Conservation (phyloP, 1,140 invertebrate genomes). For the Drosophila navojoa region DNA sequence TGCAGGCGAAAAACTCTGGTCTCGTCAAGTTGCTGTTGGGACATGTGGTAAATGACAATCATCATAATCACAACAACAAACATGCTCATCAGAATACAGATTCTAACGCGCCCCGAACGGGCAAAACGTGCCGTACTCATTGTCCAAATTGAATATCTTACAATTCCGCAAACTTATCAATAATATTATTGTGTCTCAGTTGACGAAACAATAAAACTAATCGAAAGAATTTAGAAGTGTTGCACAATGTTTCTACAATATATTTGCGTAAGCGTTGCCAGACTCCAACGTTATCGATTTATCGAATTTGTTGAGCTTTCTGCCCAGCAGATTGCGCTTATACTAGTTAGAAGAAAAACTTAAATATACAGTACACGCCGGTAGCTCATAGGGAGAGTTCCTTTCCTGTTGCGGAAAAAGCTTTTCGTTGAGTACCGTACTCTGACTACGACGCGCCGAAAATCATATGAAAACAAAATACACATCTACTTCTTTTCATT, state of each 20-base stretch:
- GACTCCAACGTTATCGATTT: background rate
- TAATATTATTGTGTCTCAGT: slow-evolving; percentile 21
- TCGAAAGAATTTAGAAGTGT: slow-evolving; percentile 37
- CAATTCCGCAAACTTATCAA: slow-evolving; percentile 8
- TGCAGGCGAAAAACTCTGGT: slow-evolving; percentile 80
- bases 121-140: slow-evolving; percentile 85
- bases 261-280: slow-evolving; percentile 6
- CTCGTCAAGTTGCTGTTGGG: slow-evolving; percentile 84
- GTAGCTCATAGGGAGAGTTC: slow-evolving; percentile 25
- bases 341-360: slow-evolving; percentile 24
- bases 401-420: slow-evolving; percentile 12
- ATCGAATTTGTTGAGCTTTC: slow-evolving; percentile 24
- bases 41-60: slow-evolving; percentile 85
- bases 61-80: slow-evolving; percentile 84
- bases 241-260: slow-evolving; percentile 46
- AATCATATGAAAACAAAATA: slow-evolving; percentile 37
- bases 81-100: slow-evolving; percentile 84
- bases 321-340: slow-evolving; percentile 18
- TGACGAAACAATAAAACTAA: slow-evolving; percentile 42
- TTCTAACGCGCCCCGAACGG: slow-evolving; percentile 84
- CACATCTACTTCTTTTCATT: slow-evolving; percentile 32
- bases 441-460: slow-evolving; percentile 37
- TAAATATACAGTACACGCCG: slow-evolving; percentile 34
- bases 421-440: slow-evolving; percentile 21
- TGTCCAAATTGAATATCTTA: slow-evolving; percentile 3